Evolutionary conservation across 1,140 invertebrate species (phyloP), one percentile per base, ranked within the genome.

Genomic region (Acyrthosiphon pisum): DNA sequence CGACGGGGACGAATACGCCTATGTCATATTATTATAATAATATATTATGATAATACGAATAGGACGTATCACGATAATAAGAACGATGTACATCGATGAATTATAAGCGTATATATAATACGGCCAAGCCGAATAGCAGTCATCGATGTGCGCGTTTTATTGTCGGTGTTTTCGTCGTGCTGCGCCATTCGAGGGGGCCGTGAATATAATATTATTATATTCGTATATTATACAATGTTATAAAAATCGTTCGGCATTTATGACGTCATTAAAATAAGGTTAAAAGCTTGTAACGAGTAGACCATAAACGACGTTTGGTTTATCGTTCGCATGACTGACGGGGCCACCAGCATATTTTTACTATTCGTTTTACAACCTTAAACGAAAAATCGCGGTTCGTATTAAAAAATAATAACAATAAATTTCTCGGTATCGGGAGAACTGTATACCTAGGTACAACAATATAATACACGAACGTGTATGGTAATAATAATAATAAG

Each of bases 241-340:
- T 93, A 84, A 86, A 93, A 93, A 93, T 56, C 91, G 81, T 93
- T 93, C 91, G 76, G 81, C 91, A 93, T 93, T 93, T 93, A 93
- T 93, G 91, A 93, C 81, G 81, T 93, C 91, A 93, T 84, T 93
- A 93, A 93, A 93, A 93, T 84, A 86, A 53, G 81, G 91, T 93
- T 86, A 86, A 93, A 93, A 93, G 81, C 76, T 83, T 84, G 91
- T 84, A 86, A 93, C 91, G 91, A 84, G 44, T 22, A 83, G 1
- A 84, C 91, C 76, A 53, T 92, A 92, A 92, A 92, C 91, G 46
- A 86, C 81, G 91, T 84, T 86, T 30, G 81, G 91, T 84, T 93
- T 93, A 86, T 93, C 46, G 91, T 86, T 93, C 37, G 91, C 91
- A 56, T 84, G 91, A 93, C 91, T 56, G 91, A 93, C 91, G n/a